These are phyloP conservation scores for Sebastes iracundus DNA, from an alignment of 2,797 vertebrate genomes.

Conservation along the genomic window DNA sequence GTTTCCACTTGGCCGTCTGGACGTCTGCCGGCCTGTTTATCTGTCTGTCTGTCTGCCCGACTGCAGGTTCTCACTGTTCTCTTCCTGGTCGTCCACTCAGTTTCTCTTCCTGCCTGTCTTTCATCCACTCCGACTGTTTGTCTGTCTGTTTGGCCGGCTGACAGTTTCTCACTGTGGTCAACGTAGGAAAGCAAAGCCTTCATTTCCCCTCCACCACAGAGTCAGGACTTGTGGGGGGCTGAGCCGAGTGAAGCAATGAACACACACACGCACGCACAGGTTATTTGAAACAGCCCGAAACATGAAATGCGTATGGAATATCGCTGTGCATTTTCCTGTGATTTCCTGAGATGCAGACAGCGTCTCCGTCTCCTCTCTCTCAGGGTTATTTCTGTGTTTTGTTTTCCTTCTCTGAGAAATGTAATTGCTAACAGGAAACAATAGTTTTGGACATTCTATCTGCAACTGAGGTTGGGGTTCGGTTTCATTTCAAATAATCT, in stretches of 20 bases:
- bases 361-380: not conserved
- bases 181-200: slow-evolving; percentile 36
- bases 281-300: slow-evolving; percentile 1
- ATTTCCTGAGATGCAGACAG: not conserved
- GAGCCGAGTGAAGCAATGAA: not conserved
- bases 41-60: slow-evolving; percentile 38
- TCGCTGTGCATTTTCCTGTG: not conserved
- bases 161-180: slow-evolving; percentile 34
- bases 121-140: slow-evolving; percentile 20
- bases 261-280: not conserved
- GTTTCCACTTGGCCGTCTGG: slow-evolving; percentile 73
- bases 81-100: slow-evolving; percentile 22
- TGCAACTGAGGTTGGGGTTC: not conserved
- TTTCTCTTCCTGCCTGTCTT: slow-evolving; percentile 48
- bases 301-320: slow-evolving; percentile 2
- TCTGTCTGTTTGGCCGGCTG: slow-evolving; percentile 21
- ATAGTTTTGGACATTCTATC: not conserved
- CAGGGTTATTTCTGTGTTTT: not conserved
- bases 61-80: slow-evolving; percentile 53
- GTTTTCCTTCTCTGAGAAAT: not conserved
- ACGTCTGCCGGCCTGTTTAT: slow-evolving; percentile 46
- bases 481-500: not conserved
- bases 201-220: slow-evolving; percentile 39
- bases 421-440: not conserved
- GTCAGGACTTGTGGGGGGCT: not conserved